Base-by-base conservation (phyloP, 30 jellyfish, hydroid and myxozoan genomes). In the Clytia hemisphaerica region DNA sequence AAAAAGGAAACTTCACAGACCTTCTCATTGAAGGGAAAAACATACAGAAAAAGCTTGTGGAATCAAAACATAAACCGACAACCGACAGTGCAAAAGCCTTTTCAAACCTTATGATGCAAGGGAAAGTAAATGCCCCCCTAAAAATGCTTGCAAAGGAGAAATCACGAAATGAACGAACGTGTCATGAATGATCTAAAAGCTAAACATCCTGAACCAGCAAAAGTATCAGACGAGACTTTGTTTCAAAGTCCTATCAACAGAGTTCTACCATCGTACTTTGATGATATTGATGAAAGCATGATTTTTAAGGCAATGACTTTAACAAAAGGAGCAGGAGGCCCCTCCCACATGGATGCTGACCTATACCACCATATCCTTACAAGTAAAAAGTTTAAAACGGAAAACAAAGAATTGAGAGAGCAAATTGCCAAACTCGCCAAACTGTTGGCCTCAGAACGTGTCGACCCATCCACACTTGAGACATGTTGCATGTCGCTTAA, bases 291-390 rank as follows among this genome's bases (percentile, higher is more conserved):
- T 12, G 70, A 55, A 46, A 46, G 18, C 4, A 24, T 55, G 70
- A 55, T 55, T 19, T 24, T 55, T 6, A 26, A 55, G 32, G 70
- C 70, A 55, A 26, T 46, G 32, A 19, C 32, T 44, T 46, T 9
- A 4, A 55, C 70, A 55, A 24, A 55, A 6, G 70, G 21, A 46
- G 48, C 70, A 6, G 70, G 70, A 12, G 70, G 70, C 28, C 70
- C 48, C 4, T 55, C 70, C 28, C 28, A 55, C 32, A 26, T 55
- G 28, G 70, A 55, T 55, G 70, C 48, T 55, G 70, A 6, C 70
- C 49, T 26, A 55, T 26, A 55, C 21, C 70, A 46, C 28, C 19
- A 18, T n/a, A 50, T 50, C 64, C 64, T 50, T 32, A n/a, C 32
- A 28, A 55, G 70, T 55, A 55, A 3, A 55, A 16, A 55, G 24